phyloP scores from a whole-genome alignment of 2,113 vertebrate genomes.

The Puntigrus tetrazona region DNA sequence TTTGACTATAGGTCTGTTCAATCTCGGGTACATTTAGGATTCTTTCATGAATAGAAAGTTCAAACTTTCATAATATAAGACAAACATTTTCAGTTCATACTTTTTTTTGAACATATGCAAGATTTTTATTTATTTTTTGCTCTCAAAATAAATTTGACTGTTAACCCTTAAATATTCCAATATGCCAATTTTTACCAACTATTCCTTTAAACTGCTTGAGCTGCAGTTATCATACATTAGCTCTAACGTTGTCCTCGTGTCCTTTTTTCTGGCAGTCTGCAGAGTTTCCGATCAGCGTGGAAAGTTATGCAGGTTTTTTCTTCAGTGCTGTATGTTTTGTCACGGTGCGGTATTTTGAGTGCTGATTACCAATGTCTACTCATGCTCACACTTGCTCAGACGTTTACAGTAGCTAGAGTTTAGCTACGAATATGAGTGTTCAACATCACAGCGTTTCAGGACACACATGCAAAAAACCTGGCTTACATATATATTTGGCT shows the following conservation, averaged over 20 bases:
- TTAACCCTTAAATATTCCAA: too few species aligned
- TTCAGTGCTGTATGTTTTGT: slow-evolving; percentile 17
- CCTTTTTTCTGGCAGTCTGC: not conserved
- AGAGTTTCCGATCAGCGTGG: not conserved
- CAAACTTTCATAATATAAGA: too few species aligned
- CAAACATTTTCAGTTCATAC: too few species aligned
- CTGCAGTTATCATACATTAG: not conserved
- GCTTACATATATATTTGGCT: not conserved
- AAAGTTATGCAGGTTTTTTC: not conserved
- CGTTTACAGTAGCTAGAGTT: not conserved
- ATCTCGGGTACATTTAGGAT: not conserved
- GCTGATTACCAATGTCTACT: not conserved
- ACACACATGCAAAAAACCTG: not conserved
- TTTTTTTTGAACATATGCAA: too few species aligned
- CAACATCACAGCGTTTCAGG: not conserved
- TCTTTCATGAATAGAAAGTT: too few species aligned
- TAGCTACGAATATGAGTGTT: not conserved
- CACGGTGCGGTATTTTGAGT: not conserved
- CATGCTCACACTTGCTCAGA: not conserved
- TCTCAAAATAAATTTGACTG: too few species aligned
- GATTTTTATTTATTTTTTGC: too few species aligned
- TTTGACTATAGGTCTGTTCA: not conserved
- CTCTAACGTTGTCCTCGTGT: not conserved
- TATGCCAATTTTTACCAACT: not conserved
- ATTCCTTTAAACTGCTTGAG: not conserved